phyloP scores from a whole-genome alignment of 2,113 vertebrate species.

The Laticauda laticaudata region DNA sequence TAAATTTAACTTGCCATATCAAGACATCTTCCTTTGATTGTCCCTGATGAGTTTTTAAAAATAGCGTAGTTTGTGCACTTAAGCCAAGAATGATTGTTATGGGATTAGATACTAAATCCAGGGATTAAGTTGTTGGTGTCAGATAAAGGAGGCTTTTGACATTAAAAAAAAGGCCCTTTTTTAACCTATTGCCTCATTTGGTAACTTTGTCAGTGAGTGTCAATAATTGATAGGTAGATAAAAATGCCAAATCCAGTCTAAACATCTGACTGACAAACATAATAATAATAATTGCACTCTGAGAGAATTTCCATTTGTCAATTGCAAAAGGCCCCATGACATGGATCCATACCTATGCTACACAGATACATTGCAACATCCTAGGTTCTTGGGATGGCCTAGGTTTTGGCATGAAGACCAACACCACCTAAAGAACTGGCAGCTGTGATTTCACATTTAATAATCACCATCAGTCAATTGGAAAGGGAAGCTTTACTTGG shows the following conservation, averaged over 20 bases:
- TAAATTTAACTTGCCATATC: background rate
- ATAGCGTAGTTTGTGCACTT: background rate
- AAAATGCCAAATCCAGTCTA: background rate
- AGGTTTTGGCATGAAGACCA: background rate
- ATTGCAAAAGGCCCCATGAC: background rate
- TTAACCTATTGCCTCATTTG: constrained; percentile 20
- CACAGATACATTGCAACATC: background rate
- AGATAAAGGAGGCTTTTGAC: constrained; percentile 7
- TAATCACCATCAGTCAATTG: background rate
- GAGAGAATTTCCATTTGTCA: background rate
- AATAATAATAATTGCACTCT: constrained; percentile 1
- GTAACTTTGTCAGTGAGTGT: background rate
- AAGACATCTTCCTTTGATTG: background rate
- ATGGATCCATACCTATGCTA: background rate
- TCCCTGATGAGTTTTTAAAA: constrained; percentile 10
- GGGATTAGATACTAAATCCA: constrained; percentile 23
- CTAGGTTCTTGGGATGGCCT: background rate
- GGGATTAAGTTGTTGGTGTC: constrained; percentile 27
- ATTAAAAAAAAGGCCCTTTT: constrained; percentile 8
- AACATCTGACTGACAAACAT: background rate
- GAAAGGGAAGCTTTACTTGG: background rate
- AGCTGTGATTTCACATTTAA: background rate
- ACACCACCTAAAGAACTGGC: background rate
- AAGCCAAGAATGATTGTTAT: constrained; percentile 30
- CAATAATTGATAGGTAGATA: background rate